Evolutionary conservation across 2,797 vertebrate genomes (phyloP).

Genomic region (Oceanodroma leucorhoa): DNA sequence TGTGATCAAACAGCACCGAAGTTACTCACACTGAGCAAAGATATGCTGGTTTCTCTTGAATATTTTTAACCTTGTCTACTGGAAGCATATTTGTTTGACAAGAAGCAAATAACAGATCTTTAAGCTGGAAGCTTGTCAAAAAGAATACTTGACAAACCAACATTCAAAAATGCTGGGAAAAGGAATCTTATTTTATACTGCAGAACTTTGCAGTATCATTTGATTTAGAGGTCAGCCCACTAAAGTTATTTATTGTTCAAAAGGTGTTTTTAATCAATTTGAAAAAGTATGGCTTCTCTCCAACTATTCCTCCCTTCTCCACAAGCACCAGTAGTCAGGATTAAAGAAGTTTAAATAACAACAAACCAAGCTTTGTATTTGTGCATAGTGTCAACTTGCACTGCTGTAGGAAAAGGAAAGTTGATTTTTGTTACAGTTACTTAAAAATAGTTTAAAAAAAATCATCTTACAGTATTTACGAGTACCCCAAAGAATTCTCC

Average conservation of each 20-base stretch:
- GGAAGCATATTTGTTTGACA: conserved; percentile 34
- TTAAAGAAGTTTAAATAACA: conserved; percentile 45
- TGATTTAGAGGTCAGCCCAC: conserved; percentile 12
- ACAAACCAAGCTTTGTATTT: conserved; percentile 26
- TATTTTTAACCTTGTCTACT: conserved; percentile 39
- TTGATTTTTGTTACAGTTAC: neutral
- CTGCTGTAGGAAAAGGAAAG: neutral
- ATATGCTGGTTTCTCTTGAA: neutral
- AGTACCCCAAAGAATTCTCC: neutral
- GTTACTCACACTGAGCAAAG: neutral
- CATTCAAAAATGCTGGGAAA: conserved; percentile 10
- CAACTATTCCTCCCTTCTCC: conserved; percentile 32
- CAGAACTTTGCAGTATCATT: neutral
- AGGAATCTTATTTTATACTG: neutral
- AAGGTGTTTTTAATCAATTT: conserved; percentile 54
- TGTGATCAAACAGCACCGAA: conserved; percentile 17
- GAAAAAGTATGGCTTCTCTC: conserved; percentile 38
- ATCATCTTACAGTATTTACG: neutral
- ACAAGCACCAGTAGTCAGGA: conserved; percentile 38
- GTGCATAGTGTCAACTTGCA: neutral
- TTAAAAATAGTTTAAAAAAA: neutral
- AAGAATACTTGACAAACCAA: neutral
- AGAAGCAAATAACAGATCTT: conserved; percentile 20
- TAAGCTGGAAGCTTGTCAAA: conserved; percentile 31
- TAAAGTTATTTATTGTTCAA: conserved; percentile 45